Evolutionary conservation across 1,140 invertebrate genomes (phyloP).

Genomic region (Hycleus cichorii): DNA sequence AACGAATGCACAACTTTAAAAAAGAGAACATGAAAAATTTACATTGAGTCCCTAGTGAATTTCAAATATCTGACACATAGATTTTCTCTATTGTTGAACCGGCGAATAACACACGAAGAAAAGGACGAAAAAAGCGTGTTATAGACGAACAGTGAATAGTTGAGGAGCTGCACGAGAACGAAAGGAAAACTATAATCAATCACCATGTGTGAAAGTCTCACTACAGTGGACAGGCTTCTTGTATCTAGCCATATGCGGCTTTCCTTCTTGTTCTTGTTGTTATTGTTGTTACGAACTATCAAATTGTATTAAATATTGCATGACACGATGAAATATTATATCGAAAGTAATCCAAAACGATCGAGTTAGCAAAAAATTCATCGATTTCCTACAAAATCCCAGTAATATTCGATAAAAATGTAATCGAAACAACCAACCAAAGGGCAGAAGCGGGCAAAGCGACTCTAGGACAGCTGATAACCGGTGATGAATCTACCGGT

Average conservation of each 20-base stretch:
- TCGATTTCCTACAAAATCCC: no score
- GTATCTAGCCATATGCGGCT: neutral
- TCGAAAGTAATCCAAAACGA: no score
- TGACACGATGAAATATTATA: conserved; percentile 4
- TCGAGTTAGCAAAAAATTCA: no score
- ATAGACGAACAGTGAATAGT: neutral
- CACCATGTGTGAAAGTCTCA: neutral
- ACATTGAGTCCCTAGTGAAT: no score
- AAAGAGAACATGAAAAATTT: no score
- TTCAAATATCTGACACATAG: no score
- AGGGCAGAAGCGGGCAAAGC: neutral
- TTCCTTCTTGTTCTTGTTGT: neutral
- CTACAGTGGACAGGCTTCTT: neutral
- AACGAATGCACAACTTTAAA: no score
- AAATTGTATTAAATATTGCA: conserved; percentile 14
- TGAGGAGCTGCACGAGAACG: conserved; percentile 1
- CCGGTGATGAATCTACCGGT: conserved; percentile 11
- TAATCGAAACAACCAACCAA: no score
- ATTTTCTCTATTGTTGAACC: no score
- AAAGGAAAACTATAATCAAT: conserved; percentile 13
- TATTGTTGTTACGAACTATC: conserved; percentile 3
- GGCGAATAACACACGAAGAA: no score
- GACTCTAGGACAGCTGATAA: conserved; percentile 11
- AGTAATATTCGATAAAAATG: no score
- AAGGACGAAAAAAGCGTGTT: no score